Base-by-base conservation (phyloP, 2,888 invertebrate species). In the Hyposoter didymator region DNA sequence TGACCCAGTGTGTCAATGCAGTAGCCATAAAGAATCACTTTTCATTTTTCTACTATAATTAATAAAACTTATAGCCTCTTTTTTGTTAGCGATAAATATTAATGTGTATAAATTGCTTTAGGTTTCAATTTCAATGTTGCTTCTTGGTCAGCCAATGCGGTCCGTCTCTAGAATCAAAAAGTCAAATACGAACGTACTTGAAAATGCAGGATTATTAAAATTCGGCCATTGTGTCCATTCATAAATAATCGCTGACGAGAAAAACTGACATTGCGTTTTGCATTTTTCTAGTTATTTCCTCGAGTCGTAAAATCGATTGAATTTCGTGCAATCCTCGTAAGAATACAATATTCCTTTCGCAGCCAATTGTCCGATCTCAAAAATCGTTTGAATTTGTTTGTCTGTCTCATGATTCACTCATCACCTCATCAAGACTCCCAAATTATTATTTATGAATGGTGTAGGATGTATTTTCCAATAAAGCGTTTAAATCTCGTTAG, bases 401-500 rank as follows among this genome's bases (percentile, higher is more conserved):
- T 12, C 22, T n/a, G 52, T 7, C 17, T 32, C 14, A 47, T 35
- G 17, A 78, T 86, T 67, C 79, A 59, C 49, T 78, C 76, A 73
- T 82, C 86, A 92, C 94, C 93, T 93, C 93, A 93, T 93, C 92
- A 94, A 94, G 93, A 91, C 93, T 94, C 93, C 93, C 94, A 94
- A 94, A 94, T 93, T 93, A 92, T 90, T 91, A 92, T 90, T 91
- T 91, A 93, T 92, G 92, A 94, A 93, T 93, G 93, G 92, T 87
- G 85, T 87, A 28, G 28, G 28, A 28, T 28, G 43, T 69, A 85
- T 88, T 76, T 73, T 82, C 89, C 82, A 81, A 85, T 82, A 88
- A 82, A 83, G 93, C 93, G 89, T 92, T 93, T 94, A 94, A 94
- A 94, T 94, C 94, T 94, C 94, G 93, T 94, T 94, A 94, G 93